These are phyloP conservation scores for Calliopum simillimum DNA, from an alignment of 2,888 invertebrate genomes.

Conservation along the genomic window DNA sequence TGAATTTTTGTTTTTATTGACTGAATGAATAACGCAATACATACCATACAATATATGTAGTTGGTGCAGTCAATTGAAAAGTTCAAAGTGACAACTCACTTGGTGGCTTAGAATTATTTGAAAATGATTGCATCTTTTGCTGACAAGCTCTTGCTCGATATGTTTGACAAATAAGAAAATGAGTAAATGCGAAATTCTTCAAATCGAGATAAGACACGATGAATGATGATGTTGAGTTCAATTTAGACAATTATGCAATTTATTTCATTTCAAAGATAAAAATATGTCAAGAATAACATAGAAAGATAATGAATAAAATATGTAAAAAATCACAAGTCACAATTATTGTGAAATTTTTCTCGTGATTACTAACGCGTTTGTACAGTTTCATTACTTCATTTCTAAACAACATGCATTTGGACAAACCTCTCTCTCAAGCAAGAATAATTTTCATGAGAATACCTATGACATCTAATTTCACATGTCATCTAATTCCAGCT, in stretches of 20 bases:
- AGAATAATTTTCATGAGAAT: too few relatives aligned
- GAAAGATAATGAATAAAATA: too few relatives aligned
- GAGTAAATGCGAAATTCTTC: slow-evolving; percentile 10
- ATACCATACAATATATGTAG: slow-evolving; percentile 26
- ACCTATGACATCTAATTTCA: too few relatives aligned
- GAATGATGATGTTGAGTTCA: slow-evolving; percentile 11
- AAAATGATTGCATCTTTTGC: slow-evolving; percentile 6
- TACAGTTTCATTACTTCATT: too few relatives aligned
- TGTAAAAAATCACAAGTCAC: too few relatives aligned
- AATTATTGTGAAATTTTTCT: too few relatives aligned
- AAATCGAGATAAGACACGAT: neutral
- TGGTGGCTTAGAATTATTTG: slow-evolving; percentile 25
- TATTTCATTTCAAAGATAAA: neutral
- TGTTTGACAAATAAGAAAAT: neutral
- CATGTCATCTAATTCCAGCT: too few relatives aligned
- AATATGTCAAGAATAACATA: neutral
- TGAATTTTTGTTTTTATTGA: slow-evolving; percentile 39
- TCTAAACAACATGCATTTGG: too few relatives aligned
- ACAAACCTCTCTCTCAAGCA: too few relatives aligned
- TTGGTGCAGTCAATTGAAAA: slow-evolving; percentile 42
- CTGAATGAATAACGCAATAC: slow-evolving; percentile 44
- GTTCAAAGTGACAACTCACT: slow-evolving; percentile 43
- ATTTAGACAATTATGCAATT: slow-evolving; percentile 21
- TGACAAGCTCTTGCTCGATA: neutral
- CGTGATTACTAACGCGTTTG: too few relatives aligned